A percentile compares a stretch with the other conserved stretches of the same genome.
These are phyloP conservation scores for Leucania comma DNA, from an alignment of 2,888 invertebrate genomes.

Conservation along the genomic window DNA sequence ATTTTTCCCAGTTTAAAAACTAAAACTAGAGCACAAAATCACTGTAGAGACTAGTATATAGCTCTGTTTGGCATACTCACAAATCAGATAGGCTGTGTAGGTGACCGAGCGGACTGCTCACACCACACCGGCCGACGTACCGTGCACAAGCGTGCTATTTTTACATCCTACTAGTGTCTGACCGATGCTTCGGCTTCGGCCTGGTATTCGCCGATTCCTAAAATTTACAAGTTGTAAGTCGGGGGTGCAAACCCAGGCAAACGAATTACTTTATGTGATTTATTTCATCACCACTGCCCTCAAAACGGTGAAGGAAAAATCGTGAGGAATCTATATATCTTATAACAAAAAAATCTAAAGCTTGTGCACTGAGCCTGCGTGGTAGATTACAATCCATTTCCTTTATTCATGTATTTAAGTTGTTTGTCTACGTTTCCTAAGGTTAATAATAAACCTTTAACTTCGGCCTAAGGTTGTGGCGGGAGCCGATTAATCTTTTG, in stretches of 20 bases:
- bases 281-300: too few relatives aligned
- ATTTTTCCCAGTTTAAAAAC: not conserved
- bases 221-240: too few relatives aligned
- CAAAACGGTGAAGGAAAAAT: too few relatives aligned
- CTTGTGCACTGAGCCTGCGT: too few relatives aligned
- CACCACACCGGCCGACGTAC: slow-evolving; percentile 18
- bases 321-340: too few relatives aligned
- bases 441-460: not conserved
- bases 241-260: too few relatives aligned
- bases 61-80: slow-evolving; percentile 44
- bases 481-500: not conserved
- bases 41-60: slow-evolving; percentile 8
- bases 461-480: not conserved
- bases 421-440: too few relatives aligned
- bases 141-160: slow-evolving; percentile 34
- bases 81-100: slow-evolving; percentile 50
- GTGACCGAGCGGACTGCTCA: slow-evolving; percentile 38
- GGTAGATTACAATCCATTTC: too few relatives aligned
- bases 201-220: too few relatives aligned
- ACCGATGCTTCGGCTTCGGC: not conserved
- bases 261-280: too few relatives aligned
- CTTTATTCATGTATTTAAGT: too few relatives aligned
- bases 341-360: too few relatives aligned
- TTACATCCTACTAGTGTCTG: not conserved
- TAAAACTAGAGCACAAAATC: slow-evolving; percentile 15